Percentiles rank a stretch among this genome's conserved stretches.
These are phyloP conservation scores for Chelonia mydas DNA, from an alignment of 2,797 vertebrate genomes.

Conservation along the genomic window DNA sequence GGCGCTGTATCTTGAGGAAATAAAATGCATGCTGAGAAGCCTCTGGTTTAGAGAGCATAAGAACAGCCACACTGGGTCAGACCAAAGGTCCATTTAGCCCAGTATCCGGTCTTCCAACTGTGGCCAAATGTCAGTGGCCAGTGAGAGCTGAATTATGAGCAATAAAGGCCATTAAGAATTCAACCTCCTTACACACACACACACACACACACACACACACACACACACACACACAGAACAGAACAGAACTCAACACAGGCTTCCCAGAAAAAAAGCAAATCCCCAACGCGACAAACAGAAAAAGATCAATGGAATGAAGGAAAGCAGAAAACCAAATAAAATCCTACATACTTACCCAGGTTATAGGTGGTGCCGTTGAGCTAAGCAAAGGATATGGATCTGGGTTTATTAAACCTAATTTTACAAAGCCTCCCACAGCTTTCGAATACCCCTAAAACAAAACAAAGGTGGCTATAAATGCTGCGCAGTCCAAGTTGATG, in stretches of 20 bases:
- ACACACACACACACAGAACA: too few species aligned
- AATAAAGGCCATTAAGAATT: background rate
- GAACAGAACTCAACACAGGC: background rate
- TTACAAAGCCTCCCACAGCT: constrained; percentile 90
- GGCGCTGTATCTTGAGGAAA: background rate
- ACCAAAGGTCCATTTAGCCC: too few species aligned
- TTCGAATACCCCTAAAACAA: constrained; percentile 88
- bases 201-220: too few species aligned
- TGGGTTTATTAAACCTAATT: constrained; percentile 91
- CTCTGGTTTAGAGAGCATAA: background rate
- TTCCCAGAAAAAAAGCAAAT: background rate
- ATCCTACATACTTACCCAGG: constrained; percentile 87
- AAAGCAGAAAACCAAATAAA: background rate
- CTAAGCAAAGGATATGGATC: constrained; percentile 84
- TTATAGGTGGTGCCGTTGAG: constrained; percentile 75
- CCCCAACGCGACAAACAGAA: background rate
- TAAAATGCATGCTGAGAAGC: background rate
- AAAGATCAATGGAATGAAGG: background rate
- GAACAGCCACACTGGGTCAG: too few species aligned
- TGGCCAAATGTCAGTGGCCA: background rate
- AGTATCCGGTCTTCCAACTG: too few species aligned
- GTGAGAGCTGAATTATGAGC: background rate
- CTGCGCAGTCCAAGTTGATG: background rate
- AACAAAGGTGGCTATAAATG: constrained; percentile 30
- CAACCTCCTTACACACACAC: background rate